Percentiles rank a stretch among this genome's conserved stretches.
These are phyloP conservation scores for Lepidurus packardi DNA, from an alignment of 1,140 invertebrate genomes.

Conservation along the genomic window DNA sequence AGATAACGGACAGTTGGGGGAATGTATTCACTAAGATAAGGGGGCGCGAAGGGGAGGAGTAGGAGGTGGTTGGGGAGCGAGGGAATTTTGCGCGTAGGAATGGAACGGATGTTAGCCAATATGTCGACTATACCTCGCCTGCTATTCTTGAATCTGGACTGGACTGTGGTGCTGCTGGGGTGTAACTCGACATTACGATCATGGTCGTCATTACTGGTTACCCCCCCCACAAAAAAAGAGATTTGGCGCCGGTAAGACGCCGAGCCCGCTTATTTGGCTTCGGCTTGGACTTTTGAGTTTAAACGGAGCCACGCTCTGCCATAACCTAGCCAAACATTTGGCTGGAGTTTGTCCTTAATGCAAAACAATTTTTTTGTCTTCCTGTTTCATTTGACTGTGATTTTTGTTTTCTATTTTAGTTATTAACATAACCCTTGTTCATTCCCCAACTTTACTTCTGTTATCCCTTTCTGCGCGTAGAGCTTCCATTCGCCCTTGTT, in stretches of 20 bases:
- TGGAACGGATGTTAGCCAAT: background rate
- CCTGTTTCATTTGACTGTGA: background rate
- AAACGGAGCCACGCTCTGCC: background rate
- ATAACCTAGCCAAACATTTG: background rate
- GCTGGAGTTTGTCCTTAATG: background rate
- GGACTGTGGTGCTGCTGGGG: background rate
- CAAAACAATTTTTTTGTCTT: too few relatives aligned
- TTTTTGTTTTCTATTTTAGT: background rate
- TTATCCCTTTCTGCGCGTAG: too few relatives aligned
- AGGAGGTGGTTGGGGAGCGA: background rate
- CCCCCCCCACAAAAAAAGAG: background rate
- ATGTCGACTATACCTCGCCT: background rate
- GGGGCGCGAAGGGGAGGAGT: background rate
- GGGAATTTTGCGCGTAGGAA: too few relatives aligned
- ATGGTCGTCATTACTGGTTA: background rate
- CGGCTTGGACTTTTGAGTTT: background rate
- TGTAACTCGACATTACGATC: background rate
- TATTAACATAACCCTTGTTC: too few relatives aligned
- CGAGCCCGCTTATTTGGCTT: background rate
- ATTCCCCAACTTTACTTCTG: too few relatives aligned
- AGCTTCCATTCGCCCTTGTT: too few relatives aligned
- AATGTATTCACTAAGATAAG: too few relatives aligned
- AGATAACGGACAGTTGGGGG: too few relatives aligned
- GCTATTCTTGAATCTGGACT: background rate
- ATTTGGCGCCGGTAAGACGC: background rate